Evolutionary conservation across 2,888 invertebrate species (phyloP).

Genomic region (Amitus sp.): DNA sequence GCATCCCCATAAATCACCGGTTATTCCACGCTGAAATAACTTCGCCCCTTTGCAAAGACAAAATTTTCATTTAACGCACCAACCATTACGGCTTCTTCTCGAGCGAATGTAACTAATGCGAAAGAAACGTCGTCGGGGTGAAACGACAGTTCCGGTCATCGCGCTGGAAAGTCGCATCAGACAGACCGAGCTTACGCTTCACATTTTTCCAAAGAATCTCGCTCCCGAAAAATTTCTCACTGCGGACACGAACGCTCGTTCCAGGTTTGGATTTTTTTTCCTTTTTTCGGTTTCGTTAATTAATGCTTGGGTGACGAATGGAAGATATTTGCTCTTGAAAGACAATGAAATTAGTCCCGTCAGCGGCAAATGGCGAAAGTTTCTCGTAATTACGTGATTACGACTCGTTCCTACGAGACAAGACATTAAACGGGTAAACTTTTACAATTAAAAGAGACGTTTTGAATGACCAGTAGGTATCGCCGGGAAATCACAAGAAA

Average conservation of each 20-base stretch:
- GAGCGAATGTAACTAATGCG: conserved; percentile 16
- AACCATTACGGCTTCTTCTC: not conserved
- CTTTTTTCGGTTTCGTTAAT: too few relatives aligned
- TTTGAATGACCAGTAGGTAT: not conserved
- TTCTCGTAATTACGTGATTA: conserved; percentile 37
- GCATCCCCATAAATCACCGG: not conserved
- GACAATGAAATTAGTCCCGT: conserved; percentile 15
- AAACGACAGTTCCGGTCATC: conserved; percentile 23
- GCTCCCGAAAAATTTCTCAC: too few relatives aligned
- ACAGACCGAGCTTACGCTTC: too few relatives aligned
- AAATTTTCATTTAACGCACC: not conserved
- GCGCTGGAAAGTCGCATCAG: too few relatives aligned
- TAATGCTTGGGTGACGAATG: not conserved
- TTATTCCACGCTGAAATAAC: not conserved
- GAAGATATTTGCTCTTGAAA: conserved; percentile 4
- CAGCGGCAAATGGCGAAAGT: conserved; percentile 30
- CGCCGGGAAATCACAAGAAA: conserved; percentile 7
- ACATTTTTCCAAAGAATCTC: too few relatives aligned
- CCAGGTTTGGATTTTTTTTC: too few relatives aligned
- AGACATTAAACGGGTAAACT: conserved; percentile 30
- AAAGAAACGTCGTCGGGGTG: conserved; percentile 12
- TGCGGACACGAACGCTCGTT: too few relatives aligned
- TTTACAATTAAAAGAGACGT: conserved; percentile 20
- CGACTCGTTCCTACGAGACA: conserved; percentile 14
- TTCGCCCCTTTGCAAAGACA: not conserved